Conservation (phyloP, 2,113 vertebrate genomes). For the Lepisosteus oculatus region DNA sequence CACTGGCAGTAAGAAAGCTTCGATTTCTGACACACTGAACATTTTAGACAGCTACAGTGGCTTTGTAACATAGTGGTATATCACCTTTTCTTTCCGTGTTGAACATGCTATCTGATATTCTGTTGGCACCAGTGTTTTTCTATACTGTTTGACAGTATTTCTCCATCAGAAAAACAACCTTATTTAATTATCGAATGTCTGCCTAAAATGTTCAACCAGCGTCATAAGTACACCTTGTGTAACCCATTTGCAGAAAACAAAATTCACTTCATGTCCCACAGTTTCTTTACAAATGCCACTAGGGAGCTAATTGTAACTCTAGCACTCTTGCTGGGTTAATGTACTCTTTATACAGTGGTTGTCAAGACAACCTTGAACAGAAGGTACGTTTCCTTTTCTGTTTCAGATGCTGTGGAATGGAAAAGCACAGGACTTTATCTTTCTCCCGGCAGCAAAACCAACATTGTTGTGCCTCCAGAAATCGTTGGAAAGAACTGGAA, state of each 20-base stretch:
- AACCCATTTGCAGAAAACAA: neutral
- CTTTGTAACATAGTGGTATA: too few relatives aligned
- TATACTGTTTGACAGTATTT: too few relatives aligned
- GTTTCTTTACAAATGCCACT: neutral
- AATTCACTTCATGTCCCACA: neutral
- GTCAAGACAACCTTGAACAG: too few relatives aligned
- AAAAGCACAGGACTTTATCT: conserved; percentile 73
- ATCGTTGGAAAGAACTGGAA: conserved; percentile 54
- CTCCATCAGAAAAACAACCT: too few relatives aligned
- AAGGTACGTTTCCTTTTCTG: conserved; percentile 14
- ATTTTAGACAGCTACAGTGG: too few relatives aligned
- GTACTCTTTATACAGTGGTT: too few relatives aligned
- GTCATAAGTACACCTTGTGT: neutral
- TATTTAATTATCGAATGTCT: too few relatives aligned
- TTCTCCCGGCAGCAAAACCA: conserved; percentile 61
- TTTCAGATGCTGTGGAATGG: conserved; percentile 56
- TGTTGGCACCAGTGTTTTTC: too few relatives aligned
- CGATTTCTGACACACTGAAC: too few relatives aligned
- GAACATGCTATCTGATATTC: too few relatives aligned
- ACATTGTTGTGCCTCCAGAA: conserved; percentile 49
- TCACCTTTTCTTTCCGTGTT: too few relatives aligned
- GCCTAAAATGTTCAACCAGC: too few relatives aligned
- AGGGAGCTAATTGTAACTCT: neutral
- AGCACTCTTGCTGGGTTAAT: neutral
- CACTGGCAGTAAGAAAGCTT: conserved; percentile 45